Evolutionary conservation across 2,888 invertebrate species (phyloP).

Genomic region (Phorcus lineatus): DNA sequence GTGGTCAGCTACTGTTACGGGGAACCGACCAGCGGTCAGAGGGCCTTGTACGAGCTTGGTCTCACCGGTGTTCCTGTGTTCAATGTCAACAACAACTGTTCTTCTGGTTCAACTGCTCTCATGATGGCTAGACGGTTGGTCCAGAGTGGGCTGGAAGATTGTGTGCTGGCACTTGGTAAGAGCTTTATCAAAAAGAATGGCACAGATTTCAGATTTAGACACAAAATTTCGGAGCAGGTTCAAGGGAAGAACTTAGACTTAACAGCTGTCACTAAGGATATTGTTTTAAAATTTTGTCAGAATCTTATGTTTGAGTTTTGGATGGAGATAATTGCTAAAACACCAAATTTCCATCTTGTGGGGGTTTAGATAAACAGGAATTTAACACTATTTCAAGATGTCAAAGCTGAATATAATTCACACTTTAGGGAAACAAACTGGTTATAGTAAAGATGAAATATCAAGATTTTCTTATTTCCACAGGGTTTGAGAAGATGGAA

Average conservation of each 20-base stretch:
- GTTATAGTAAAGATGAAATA: too few species aligned
- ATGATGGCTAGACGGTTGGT: slow-evolving; percentile 64
- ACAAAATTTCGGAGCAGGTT: background rate
- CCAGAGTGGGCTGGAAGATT: slow-evolving; percentile 63
- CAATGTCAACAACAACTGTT: slow-evolving; percentile 72
- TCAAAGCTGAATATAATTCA: too few species aligned
- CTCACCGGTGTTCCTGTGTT: slow-evolving; percentile 78
- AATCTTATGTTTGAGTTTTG: too few species aligned
- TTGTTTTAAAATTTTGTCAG: too few species aligned
- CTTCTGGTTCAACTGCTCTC: slow-evolving; percentile 67
- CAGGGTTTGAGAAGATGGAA: slow-evolving; percentile 73
- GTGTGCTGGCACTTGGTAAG: slow-evolving; percentile 68
- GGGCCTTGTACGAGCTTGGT: slow-evolving; percentile 94
- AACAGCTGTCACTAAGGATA: too few species aligned
- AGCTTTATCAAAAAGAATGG: background rate
- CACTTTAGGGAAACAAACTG: too few species aligned
- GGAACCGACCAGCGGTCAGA: slow-evolving; percentile 80
- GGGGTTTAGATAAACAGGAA: too few species aligned
- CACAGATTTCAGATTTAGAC: background rate
- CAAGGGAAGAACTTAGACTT: too few species aligned
- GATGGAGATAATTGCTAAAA: too few species aligned
- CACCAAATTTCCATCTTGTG: too few species aligned
- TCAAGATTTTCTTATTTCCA: background rate
- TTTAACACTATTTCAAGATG: too few species aligned
- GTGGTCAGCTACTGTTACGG: slow-evolving; percentile 73